These are phyloP conservation scores for Drosophila acutilabella DNA, from an alignment of 2,888 invertebrate genomes.

Conservation along the genomic window DNA sequence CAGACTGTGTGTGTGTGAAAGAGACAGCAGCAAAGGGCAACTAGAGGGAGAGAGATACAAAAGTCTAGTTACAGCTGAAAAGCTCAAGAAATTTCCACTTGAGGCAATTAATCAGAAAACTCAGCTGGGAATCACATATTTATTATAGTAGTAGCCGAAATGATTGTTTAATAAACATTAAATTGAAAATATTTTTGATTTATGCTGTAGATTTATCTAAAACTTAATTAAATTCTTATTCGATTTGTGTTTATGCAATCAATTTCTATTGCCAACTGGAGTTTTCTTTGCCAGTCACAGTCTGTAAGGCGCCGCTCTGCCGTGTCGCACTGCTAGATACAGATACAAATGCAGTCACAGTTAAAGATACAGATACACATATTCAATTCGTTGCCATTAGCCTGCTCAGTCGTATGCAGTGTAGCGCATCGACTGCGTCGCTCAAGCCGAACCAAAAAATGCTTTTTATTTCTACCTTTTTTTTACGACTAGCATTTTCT, in stretches of 20 bases:
- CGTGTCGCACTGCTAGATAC: constrained; percentile 1
- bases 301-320: constrained; percentile 6
- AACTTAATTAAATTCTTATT: constrained; percentile 11
- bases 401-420: constrained; percentile 48
- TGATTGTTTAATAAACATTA: neutral
- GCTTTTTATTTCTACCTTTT: constrained; percentile 29
- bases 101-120: constrained; percentile 15
- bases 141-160: constrained; percentile 6
- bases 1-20: constrained; percentile 6
- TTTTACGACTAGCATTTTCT: constrained; percentile 25
- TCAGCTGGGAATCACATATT: constrained; percentile 5
- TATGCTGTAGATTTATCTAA: neutral
- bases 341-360: too few species aligned
- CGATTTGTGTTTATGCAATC: constrained; percentile 1
- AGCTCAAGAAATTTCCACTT: constrained; percentile 30
- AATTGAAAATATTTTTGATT: constrained; percentile 17
- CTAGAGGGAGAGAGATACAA: neutral
- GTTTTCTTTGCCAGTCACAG: constrained; percentile 1
- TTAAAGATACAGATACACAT: too few species aligned
- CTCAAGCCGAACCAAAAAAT: constrained; percentile 57
- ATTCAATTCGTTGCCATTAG: constrained; percentile 30
- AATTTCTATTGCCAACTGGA: neutral
- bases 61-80: constrained; percentile 6
- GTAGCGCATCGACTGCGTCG: constrained; percentile 53
- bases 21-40: constrained; percentile 1